Conservation (phyloP, 1,140 invertebrate genomes). For the Drosophila arizonae region DNA sequence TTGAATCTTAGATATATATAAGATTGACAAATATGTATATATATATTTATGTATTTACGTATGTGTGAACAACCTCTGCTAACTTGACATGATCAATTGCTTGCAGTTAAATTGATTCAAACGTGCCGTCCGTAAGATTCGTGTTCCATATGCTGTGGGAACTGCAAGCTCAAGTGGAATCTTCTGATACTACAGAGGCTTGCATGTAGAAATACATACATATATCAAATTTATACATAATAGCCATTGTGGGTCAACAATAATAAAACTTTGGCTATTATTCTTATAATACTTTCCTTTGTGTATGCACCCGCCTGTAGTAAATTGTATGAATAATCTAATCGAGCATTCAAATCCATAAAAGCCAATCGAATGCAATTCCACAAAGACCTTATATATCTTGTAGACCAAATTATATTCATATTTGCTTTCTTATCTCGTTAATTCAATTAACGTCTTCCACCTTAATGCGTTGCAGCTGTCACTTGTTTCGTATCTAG, state of each 20-base stretch:
- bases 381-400: constrained; percentile 35
- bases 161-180: constrained; percentile 23
- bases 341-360: constrained; percentile 56
- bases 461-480: constrained; percentile 19
- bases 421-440: constrained; percentile 53
- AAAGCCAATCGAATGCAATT: constrained; percentile 49
- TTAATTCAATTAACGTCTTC: constrained; percentile 63
- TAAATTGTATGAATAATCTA: constrained; percentile 52
- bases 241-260: constrained; percentile 7
- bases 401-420: constrained; percentile 39
- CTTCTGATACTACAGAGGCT: not conserved
- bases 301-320: constrained; percentile 24
- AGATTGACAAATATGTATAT: not conserved
- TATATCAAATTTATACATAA: not conserved
- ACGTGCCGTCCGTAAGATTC: constrained; percentile 39
- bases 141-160: constrained; percentile 20
- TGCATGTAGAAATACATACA: not conserved
- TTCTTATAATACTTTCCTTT: not conserved
- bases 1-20: not conserved
- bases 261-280: not conserved
- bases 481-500: constrained; percentile 6
- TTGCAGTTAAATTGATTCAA: constrained; percentile 66
- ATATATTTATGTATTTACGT: not conserved
- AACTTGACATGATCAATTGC: constrained; percentile 41
- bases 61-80: not conserved